phyloP scores from a whole-genome alignment of 1,140 invertebrate species.

The Drosophila sucinea region DNA sequence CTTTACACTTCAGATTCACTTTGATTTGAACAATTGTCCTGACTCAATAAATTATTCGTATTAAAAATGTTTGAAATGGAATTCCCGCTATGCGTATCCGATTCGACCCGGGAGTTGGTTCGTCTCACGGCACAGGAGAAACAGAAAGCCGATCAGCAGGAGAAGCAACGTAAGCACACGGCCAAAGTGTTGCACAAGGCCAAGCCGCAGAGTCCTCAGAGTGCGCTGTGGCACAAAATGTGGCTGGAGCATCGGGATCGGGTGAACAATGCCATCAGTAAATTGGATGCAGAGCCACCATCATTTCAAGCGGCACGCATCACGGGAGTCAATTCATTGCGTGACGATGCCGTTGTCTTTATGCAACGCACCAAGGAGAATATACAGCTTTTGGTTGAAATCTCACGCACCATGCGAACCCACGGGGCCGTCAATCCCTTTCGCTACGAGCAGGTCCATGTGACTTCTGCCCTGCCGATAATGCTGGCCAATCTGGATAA shows the following conservation, averaged over 20 bases:
- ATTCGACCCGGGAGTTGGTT: slow-evolving; percentile 14
- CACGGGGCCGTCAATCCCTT: slow-evolving; percentile 59
- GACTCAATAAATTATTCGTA: neutral
- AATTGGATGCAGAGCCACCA: slow-evolving; percentile 44
- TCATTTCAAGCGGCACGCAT: slow-evolving; percentile 37
- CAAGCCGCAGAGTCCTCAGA: rapidly evolving
- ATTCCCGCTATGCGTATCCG: slow-evolving; percentile 32
- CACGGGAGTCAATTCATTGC: slow-evolving; percentile 34
- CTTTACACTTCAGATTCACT: neutral
- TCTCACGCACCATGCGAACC: slow-evolving; percentile 52
- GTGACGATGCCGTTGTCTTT: slow-evolving; percentile 49
- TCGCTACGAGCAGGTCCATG: slow-evolving; percentile 32
- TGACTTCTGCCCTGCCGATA: slow-evolving; percentile 36
- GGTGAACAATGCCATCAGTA: slow-evolving; percentile 25
- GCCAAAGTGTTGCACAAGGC: slow-evolving; percentile 3
- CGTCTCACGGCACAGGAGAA: slow-evolving; percentile 14
- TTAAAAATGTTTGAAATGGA: slow-evolving; percentile 9
- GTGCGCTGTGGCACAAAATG: slow-evolving; percentile 12
- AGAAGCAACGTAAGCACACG: slow-evolving; percentile 8
- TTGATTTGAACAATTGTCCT: neutral
- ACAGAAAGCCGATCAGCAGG: slow-evolving; percentile 1
- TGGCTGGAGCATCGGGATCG: slow-evolving; percentile 64
- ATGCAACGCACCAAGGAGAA: slow-evolving; percentile 63
- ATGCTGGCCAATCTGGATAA: slow-evolving; percentile 34
- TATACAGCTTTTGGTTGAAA: slow-evolving; percentile 47